Evolutionary conservation across 2,888 invertebrate species (phyloP).

Genomic region (Caenorhabditis imperialis): DNA sequence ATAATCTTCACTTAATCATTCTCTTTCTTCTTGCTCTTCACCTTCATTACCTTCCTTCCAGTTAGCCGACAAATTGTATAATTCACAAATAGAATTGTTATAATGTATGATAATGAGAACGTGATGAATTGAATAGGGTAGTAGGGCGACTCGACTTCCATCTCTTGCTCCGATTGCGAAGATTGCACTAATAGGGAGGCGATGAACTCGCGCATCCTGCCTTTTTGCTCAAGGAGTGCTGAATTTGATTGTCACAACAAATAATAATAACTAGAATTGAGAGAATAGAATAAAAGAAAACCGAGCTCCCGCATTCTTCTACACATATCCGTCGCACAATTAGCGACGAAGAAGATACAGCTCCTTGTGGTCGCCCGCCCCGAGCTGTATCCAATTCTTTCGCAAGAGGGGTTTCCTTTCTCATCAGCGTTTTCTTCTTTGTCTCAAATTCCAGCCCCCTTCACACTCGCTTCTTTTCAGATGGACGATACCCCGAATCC

Average conservation of each 20-base stretch:
- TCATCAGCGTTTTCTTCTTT: slow-evolving; percentile 21
- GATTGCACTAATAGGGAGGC: slow-evolving; percentile 36
- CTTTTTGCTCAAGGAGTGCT: slow-evolving; percentile 17
- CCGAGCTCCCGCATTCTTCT: slow-evolving; percentile 51
- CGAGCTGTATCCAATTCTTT: slow-evolving; percentile 47
- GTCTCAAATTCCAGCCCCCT: slow-evolving; percentile 50
- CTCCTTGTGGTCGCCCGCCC: slow-evolving; percentile 51
- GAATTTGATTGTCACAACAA: slow-evolving; percentile 45
- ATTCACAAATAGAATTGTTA: slow-evolving; percentile 50
- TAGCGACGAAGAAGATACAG: slow-evolving; percentile 44
- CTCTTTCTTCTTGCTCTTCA: slow-evolving; percentile 9
- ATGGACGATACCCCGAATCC: slow-evolving; percentile 62
- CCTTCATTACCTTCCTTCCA: slow-evolving; percentile 1
- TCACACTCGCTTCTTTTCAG: slow-evolving; percentile 31
- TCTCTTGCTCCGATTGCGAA: slow-evolving; percentile 16
- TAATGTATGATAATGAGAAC: slow-evolving; percentile 57
- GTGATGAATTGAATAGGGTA: slow-evolving; percentile 50
- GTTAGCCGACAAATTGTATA: neutral
- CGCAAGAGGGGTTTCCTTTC: slow-evolving; percentile 12
- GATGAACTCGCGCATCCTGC: slow-evolving; percentile 16
- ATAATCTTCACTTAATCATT: slow-evolving; percentile 21
- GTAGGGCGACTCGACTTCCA: slow-evolving; percentile 34
- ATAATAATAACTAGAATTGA: slow-evolving; percentile 52
- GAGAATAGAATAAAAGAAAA: slow-evolving; percentile 54
- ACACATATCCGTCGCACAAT: slow-evolving; percentile 55